Evolutionary conservation across 2,113 vertebrate species (phyloP).

Genomic region (Stigmatopora nigra): DNA sequence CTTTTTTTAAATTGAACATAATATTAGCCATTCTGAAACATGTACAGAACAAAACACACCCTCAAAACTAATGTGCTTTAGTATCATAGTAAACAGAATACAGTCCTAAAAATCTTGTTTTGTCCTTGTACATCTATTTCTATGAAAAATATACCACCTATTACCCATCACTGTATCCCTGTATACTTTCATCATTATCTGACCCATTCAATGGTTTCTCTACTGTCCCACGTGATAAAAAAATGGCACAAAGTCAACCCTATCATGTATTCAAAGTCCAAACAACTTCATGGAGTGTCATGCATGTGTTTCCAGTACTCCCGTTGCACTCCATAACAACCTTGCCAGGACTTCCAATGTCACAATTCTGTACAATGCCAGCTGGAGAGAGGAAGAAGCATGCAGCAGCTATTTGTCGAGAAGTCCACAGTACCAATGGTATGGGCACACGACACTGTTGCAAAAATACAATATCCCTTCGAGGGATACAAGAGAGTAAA

Average conservation of each 20-base stretch:
- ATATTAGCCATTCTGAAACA: no score
- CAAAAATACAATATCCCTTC: conserved; percentile 30
- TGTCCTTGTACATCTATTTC: no score
- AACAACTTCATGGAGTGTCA: conserved; percentile 47
- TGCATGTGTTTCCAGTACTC: conserved; percentile 63
- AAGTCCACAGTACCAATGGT: conserved; percentile 83
- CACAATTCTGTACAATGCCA: conserved; percentile 77
- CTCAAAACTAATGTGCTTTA: no score
- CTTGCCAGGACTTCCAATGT: conserved; percentile 70
- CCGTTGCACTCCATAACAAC: conserved; percentile 24
- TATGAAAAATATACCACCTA: no score
- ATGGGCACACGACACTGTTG: conserved; percentile 21
- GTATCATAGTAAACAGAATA: no score
- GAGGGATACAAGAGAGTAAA: conserved; percentile 44
- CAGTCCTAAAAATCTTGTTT: no score
- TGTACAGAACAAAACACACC: no score
- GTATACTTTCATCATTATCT: neutral
- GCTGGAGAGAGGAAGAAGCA: conserved; percentile 81
- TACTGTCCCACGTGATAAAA: neutral
- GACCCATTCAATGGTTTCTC: neutral
- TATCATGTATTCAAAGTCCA: conserved; percentile 5
- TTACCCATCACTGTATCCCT: neutral
- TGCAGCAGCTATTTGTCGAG: conserved; percentile 84
- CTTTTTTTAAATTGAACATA: no score
- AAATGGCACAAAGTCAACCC: neutral